Base-by-base conservation (phyloP, 2,888 invertebrate species). In the Flexamia atlantica region DNA sequence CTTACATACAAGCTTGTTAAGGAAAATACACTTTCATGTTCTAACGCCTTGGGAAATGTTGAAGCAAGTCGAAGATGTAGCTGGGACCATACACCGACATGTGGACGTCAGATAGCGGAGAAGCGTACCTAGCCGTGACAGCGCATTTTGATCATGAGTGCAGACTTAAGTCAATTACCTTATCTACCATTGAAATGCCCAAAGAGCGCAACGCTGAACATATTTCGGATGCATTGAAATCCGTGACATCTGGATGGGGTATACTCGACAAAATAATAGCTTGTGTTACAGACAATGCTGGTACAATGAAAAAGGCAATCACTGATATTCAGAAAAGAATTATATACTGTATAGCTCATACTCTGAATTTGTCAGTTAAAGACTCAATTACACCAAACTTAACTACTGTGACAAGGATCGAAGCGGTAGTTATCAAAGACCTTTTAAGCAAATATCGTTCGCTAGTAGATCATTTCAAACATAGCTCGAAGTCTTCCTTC, bases 21-120 rank as follows among this genome's bases (percentile, higher is more conserved):
- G 30, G 70, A 70, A 5, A 70, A 70, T 17, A 32, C 30, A 3
- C 30, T 4, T 4, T 17, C 20, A 12, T 74, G 42, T 20, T 74
- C 74, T 40, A 40, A 74, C n/a, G 74, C 74, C 9, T 20, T 74
- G 74, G 20, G 74, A 40, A 74, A 74, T 3, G n/a, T 20, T 74
- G 2, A 40, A 20, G 2, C 3, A 36, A 74, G 74, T 20, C 9
- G 12, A 74, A 74, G 42, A 74, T 42, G 74, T 74, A 74, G 10
- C 42, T 14, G 4, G 40, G 14, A 74, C 74, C n/a, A n/a, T n/a
- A n/a, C 2, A 40, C 74, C 7, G 74, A 74, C 74, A 40, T 40
- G 42, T 74, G 74, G 74, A 74, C 74, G 5, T 74, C 74, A n/a
- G 74, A 74, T 20, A 74, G 74, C 17, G 20, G 20, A 1, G 1